Evolutionary conservation across 2,888 invertebrate species (phyloP), one percentile per base, ranked within the genome.

Genomic region (Morinoia aosen): DNA sequence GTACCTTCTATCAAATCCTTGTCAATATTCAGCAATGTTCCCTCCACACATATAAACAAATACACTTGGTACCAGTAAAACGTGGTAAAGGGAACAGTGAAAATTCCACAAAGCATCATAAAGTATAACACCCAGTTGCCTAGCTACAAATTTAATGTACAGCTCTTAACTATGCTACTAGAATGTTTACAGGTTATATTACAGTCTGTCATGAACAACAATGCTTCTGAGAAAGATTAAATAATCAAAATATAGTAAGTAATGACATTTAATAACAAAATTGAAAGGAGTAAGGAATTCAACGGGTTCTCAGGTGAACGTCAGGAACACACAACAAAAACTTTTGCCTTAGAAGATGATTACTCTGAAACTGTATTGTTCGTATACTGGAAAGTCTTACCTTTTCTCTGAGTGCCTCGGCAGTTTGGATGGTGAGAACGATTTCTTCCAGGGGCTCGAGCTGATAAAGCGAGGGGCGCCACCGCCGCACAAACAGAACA

Each of bases 331-430:
- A 76, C 2, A 2, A 48, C 8, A 76, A 76, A 76, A 76, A 10
- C 33, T 12, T 33, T 10, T 33, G 33, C 76, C 76, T 33, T 7
- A 76, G 76, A 19, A 76, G 7, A 76, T 33, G 25, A 16, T 76
- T 16, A 76, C 7, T 33, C 76, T 76, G 76, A 76, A 76, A 76
- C 76, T 76, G 2, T 14, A 76, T 16, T 33, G 33, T 33, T 5
- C 48, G 48, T 48, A 4, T 48, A 48, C 64, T 64, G 19, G 16
- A 39, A 40, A 33, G 33, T 4, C 39, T 90, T 97, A 98, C 98
- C 97, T 97, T 97, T 95, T 97, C 95, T 96, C 97, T 97, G 61
- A 97, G 97, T 96, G 97, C 97, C 12, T 97, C 97, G 5, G 97
- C 97, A 40, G 97, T 97, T 64, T 97, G 97, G 76, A 97, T 97